Percentiles rank a stretch among this genome's conserved stretches.
Evolutionary conservation across 2,888 invertebrate species (phyloP).

Genomic region (Eumacrocentrus americanus): DNA sequence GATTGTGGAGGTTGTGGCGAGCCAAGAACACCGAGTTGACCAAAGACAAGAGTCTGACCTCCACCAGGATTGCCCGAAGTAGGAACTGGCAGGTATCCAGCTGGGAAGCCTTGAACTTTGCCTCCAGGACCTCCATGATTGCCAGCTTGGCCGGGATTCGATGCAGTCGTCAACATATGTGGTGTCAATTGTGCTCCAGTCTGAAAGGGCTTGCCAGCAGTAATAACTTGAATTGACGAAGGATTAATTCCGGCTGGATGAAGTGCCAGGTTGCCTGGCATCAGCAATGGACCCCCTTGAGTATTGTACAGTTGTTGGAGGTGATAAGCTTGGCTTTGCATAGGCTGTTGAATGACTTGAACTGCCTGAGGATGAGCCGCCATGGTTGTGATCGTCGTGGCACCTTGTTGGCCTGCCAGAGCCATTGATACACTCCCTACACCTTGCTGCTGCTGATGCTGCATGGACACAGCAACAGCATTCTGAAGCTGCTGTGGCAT

Average conservation of each 20-base stretch:
- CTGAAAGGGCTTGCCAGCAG: constrained; percentile 84
- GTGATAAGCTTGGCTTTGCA: constrained; percentile 75
- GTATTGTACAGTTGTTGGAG: constrained; percentile 81
- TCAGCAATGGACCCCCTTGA: constrained; percentile 76
- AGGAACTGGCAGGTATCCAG: constrained; percentile 80
- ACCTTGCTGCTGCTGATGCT: constrained; percentile 63
- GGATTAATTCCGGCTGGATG: constrained; percentile 78
- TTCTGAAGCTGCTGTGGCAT: constrained; percentile 61
- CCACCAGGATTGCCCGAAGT: constrained; percentile 72
- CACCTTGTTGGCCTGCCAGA: constrained; percentile 59
- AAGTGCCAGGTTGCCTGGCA: constrained; percentile 80
- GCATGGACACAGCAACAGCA: constrained; percentile 63
- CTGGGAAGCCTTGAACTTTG: constrained; percentile 64
- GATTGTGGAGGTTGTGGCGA: constrained; percentile 64
- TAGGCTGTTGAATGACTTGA: constrained; percentile 83
- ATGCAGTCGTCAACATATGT: constrained; percentile 79
- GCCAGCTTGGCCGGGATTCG: constrained; percentile 54
- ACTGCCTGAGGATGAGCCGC: constrained; percentile 76
- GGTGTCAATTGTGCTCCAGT: constrained; percentile 74
- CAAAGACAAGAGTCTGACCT: constrained; percentile 76
- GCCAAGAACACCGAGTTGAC: constrained; percentile 73
- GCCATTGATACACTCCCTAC: constrained; percentile 62
- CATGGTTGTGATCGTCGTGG: constrained; percentile 76
- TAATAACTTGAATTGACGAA: constrained; percentile 82
- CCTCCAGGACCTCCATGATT: constrained; percentile 54